phyloP scores from a whole-genome alignment of 53 echinoderm and acorn worm species.

The Antedon mediterranea region DNA sequence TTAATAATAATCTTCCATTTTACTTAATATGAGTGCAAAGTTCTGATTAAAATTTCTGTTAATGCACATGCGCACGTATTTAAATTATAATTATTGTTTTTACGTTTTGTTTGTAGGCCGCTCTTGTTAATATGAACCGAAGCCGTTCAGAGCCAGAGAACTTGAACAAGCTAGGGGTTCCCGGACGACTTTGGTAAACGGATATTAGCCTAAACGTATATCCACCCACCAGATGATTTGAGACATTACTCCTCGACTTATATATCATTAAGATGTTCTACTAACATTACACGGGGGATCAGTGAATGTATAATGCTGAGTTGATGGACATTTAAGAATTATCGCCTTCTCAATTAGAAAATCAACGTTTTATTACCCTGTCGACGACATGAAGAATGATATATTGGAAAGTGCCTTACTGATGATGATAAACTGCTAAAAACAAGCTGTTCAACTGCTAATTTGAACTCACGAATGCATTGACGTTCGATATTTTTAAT shows the following conservation, averaged over 20 bases:
- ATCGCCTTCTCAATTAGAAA: neutral
- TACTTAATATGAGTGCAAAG: too few relatives aligned
- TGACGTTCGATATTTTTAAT: neutral
- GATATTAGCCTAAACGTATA: neutral
- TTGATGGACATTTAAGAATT: too few relatives aligned
- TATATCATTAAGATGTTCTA: neutral
- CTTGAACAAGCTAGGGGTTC: conserved; percentile 39
- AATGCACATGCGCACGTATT: too few relatives aligned
- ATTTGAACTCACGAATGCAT: neutral
- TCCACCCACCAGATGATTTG: neutral
- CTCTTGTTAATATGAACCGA: conserved; percentile 78
- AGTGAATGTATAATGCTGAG: neutral
- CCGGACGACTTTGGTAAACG: neutral
- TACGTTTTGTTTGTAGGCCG: conserved; percentile 28
- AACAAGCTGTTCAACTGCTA: neutral
- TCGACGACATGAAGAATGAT: neutral
- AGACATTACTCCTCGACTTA: neutral
- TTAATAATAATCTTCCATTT: too few relatives aligned
- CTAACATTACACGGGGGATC: neutral
- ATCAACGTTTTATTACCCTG: neutral
- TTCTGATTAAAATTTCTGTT: too few relatives aligned
- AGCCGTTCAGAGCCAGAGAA: conserved; percentile 85
- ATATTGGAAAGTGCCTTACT: neutral
- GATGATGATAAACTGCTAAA: neutral
- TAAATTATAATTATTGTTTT: neutral